These are phyloP conservation scores for Tyrophagus putrescentiae DNA, from an alignment of 1,140 invertebrate species.

Conservation along the genomic window DNA sequence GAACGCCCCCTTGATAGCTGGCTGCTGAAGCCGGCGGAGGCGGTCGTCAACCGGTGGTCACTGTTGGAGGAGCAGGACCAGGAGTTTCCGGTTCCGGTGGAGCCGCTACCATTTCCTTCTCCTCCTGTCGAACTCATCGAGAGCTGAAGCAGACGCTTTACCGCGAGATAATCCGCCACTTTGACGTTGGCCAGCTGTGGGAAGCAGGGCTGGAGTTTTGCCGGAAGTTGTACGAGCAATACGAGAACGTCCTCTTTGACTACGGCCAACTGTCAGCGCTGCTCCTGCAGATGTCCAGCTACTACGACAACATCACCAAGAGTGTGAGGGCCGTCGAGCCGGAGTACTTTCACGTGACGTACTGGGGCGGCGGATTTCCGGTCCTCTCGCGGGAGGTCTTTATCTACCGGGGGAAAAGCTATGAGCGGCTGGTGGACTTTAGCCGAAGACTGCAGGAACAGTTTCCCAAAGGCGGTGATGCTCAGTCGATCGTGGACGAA, in stretches of 20 bases:
- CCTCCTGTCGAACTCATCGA: slow-evolving; percentile 60
- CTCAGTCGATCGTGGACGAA: slow-evolving; percentile 55
- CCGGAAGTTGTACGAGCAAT: slow-evolving; percentile 73
- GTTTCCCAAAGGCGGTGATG: slow-evolving; percentile 65
- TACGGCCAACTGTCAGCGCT: slow-evolving; percentile 72
- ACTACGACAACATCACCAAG: slow-evolving; percentile 75
- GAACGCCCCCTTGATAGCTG: slow-evolving; percentile 50
- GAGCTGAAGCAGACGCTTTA: slow-evolving; percentile 86
- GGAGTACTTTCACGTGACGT: slow-evolving; percentile 91
- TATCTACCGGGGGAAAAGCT: slow-evolving; percentile 86
- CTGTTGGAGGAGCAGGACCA: too few species aligned
- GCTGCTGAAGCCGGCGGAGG: too few species aligned
- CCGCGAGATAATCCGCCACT: slow-evolving; percentile 77
- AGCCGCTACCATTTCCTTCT: neutral
- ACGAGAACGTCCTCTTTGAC: slow-evolving; percentile 76
- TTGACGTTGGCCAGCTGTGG: slow-evolving; percentile 91
- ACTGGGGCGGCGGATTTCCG: slow-evolving; percentile 84
- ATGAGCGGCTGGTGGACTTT: slow-evolving; percentile 85
- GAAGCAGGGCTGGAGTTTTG: slow-evolving; percentile 83
- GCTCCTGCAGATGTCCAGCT: slow-evolving; percentile 61
- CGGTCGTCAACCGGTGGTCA: too few species aligned
- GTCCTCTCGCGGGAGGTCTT: slow-evolving; percentile 92
- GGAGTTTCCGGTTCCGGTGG: slow-evolving; percentile 37
- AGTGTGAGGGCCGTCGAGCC: slow-evolving; percentile 65
- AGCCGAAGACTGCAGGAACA: slow-evolving; percentile 79